A percentile compares a stretch with the other conserved stretches of the same genome.
phyloP scores from a whole-genome alignment of 2,888 invertebrate species.

The Lobophora halterata region DNA sequence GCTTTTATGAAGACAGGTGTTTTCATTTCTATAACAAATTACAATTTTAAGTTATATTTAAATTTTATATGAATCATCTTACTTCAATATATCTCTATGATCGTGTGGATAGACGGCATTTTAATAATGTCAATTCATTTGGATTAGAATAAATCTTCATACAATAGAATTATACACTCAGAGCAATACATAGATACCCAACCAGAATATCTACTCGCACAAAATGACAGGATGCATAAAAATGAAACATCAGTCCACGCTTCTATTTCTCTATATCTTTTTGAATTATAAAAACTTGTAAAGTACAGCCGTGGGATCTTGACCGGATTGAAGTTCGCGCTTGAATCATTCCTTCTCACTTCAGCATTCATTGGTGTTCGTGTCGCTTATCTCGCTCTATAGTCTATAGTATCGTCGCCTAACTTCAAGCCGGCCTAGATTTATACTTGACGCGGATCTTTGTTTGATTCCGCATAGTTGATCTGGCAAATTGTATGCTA shows the following conservation, averaged over 20 bases:
- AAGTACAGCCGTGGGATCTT: too few species aligned
- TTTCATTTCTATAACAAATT: slow-evolving; percentile 14
- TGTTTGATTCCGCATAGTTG: slow-evolving; percentile 50
- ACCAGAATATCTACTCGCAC: slow-evolving; percentile 17
- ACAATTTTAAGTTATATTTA: slow-evolving; percentile 13
- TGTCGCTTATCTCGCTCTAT: too few species aligned
- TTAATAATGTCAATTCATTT: slow-evolving; percentile 20
- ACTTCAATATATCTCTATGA: slow-evolving; percentile 13
- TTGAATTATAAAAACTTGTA: too few species aligned
- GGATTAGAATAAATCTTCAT: slow-evolving; percentile 29
- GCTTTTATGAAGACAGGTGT: slow-evolving; percentile 21
- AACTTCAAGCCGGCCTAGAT: too few species aligned
- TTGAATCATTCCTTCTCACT: too few species aligned
- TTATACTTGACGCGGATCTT: slow-evolving; percentile 44
- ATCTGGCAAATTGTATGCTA: slow-evolving; percentile 40
- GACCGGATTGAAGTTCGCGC: too few species aligned
- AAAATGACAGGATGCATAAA: slow-evolving; percentile 3
- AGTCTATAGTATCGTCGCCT: too few species aligned
- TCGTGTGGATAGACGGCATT: slow-evolving; percentile 12
- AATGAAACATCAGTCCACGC: slow-evolving; percentile 17
- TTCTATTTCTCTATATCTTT: slow-evolving; percentile 41
- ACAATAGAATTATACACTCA: slow-evolving; percentile 22
- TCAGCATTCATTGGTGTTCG: too few species aligned
- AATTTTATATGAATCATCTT: slow-evolving; percentile 24
- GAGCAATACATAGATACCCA: slow-evolving; percentile 16